Conservation (phyloP, 2,888 invertebrate genomes). For the Epinotia brunnichana region DNA sequence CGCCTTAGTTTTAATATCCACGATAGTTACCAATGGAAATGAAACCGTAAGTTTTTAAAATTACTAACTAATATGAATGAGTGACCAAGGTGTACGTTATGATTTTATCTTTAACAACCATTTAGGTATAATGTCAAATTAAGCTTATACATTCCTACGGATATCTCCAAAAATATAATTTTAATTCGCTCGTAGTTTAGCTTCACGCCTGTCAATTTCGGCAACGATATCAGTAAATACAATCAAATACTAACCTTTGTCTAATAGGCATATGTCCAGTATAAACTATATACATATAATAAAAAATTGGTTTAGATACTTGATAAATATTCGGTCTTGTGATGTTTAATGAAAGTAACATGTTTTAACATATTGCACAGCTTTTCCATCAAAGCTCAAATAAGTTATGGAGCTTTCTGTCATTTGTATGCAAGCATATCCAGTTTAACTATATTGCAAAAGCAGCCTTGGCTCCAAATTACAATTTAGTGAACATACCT, state of each 20-base stretch:
- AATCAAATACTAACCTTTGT: not conserved
- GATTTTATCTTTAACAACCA: not conserved
- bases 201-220: not conserved
- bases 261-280: too few species aligned
- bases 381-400: too few species aligned
- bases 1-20: conserved; percentile 53
- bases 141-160: not conserved
- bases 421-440: not conserved
- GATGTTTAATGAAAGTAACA: too few species aligned
- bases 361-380: too few species aligned
- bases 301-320: not conserved
- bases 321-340: too few species aligned
- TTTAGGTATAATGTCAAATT: not conserved
- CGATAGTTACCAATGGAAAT: conserved; percentile 52
- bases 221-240: not conserved
- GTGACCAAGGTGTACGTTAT: not conserved
- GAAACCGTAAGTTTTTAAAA: conserved; percentile 56
- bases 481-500: too few species aligned
- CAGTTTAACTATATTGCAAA: not conserved
- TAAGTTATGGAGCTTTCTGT: not conserved
- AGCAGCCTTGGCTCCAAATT: too few species aligned
- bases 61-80: not conserved
- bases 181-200: not conserved
- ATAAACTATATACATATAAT: too few species aligned
- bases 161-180: not conserved